A percentile compares a stretch with the other conserved stretches of the same genome.
These are phyloP conservation scores for Rhagoletis zephyria DNA, from an alignment of 1,140 invertebrate species.

Conservation along the genomic window DNA sequence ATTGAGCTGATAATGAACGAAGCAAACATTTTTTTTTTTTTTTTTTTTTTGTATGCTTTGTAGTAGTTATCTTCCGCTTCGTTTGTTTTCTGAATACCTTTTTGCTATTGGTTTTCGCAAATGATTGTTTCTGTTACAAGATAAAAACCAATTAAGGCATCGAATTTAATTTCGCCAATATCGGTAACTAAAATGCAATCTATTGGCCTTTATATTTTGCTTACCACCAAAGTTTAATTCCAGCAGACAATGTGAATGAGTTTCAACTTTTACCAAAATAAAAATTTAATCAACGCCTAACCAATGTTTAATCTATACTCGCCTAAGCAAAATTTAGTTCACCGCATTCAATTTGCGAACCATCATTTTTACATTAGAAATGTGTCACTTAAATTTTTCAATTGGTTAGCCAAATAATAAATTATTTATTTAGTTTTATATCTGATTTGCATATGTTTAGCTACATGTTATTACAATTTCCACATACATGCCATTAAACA, in stretches of 20 bases:
- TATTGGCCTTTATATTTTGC: no score
- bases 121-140: neutral
- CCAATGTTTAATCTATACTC: neutral
- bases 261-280: no score
- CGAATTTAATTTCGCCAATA: neutral
- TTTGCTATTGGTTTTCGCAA: no score
- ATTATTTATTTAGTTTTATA: slow-evolving; percentile 12
- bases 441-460: slow-evolving; percentile 2
- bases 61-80: slow-evolving; percentile 14
- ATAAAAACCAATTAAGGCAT: neutral
- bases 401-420: slow-evolving; percentile 13
- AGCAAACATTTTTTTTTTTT: neutral
- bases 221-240: no score
- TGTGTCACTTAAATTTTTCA: neutral
- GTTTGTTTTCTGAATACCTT: neutral
- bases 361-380: slow-evolving; percentile 7
- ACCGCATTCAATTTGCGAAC: slow-evolving; percentile 4
- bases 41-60: neutral
- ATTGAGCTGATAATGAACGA: slow-evolving; percentile 39
- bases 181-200: neutral
- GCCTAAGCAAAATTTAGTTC: neutral
- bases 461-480: neutral
- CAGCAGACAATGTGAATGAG: no score
- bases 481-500: neutral
- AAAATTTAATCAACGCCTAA: neutral